Evolutionary conservation across 2,797 vertebrate species (phyloP), one percentile per base, ranked within the genome.

Genomic region (Galago senegalensis): DNA sequence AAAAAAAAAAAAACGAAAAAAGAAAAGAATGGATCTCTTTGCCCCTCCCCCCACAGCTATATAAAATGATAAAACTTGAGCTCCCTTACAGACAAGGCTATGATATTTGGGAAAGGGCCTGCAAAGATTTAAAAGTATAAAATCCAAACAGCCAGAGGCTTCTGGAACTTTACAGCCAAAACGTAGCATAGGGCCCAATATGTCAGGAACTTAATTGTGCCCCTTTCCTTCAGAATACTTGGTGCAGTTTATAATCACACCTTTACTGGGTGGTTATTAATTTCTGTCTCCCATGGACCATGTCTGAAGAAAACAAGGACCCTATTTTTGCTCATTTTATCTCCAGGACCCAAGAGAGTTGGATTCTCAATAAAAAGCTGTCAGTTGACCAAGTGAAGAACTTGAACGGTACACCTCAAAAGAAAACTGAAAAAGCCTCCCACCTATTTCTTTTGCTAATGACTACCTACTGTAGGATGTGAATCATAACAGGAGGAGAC

Each of bases 11-110:
- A 34, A 34, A 34, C 34, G 34, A 34, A 34, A 34, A 34, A 34
- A 34, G 34, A 34, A 34, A 34, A 34, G 34, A 34, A 43, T 43
- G 40, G 40, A 43, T 43, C 37, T 58, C 25, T 86, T 61, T 85
- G 91, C 16, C 77, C 72, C 82, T 16, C 56, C 82, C 13, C 12
- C 1, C 40, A 7, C 40, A 79, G 75, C 69, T 95, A 40, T 25
- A 67, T 86, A 86, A 93, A 91, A 63, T 58, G 67, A 83, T 53
- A 91, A 75, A 91, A 87, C 14, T 56, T 85, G 16, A 95, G 23
- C 77, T 93, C 29, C 17, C 87, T 73, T 82, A 76, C 56, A 31
- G 25, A 88, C 8, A 80, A 60, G 27, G 17, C 49, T 17, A 91
- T 29, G 6, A 49, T 67, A 83, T 29, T 20, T 79, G 18, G 63